Evolutionary conservation across 2,113 vertebrate genomes (phyloP).

Genomic region (Myotis brandtii): DNA sequence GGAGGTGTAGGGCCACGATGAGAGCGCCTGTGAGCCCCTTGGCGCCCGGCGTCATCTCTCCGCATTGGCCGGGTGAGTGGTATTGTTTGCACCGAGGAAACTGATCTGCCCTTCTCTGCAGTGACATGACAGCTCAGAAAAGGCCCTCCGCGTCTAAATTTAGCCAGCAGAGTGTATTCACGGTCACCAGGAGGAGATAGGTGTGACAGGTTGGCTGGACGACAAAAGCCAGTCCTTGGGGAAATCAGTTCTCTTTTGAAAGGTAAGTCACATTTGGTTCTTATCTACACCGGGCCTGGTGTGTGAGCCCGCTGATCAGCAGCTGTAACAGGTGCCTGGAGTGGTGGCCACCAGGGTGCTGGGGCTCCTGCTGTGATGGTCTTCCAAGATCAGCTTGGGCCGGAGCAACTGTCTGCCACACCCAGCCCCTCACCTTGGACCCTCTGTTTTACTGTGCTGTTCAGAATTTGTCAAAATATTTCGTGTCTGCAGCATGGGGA

Average conservation of each 20-base stretch:
- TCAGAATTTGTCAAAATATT: background rate
- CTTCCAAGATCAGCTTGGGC: background rate
- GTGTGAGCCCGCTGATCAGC: rapidly evolving
- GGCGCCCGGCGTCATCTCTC: background rate
- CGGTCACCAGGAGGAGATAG: slow-evolving; percentile 46
- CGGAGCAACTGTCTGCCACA: too few relatives aligned
- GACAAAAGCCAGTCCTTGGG: slow-evolving; percentile 49
- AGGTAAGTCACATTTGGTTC: background rate
- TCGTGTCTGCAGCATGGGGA: background rate
- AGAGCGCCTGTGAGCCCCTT: background rate
- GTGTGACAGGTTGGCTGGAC: slow-evolving; percentile 67
- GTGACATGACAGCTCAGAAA: slow-evolving; percentile 28
- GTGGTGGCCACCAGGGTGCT: rapidly evolving
- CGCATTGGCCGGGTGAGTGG: rapidly evolving
- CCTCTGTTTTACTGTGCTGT: background rate
- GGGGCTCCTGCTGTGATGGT: background rate
- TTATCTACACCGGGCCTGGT: background rate
- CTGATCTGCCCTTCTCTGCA: background rate
- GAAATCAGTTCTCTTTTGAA: slow-evolving; percentile 36
- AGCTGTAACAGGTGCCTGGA: rapidly evolving
- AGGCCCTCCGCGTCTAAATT: slow-evolving; percentile 41
- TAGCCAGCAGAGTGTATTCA: background rate
- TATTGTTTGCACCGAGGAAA: slow-evolving; percentile 32
- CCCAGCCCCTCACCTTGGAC: background rate
- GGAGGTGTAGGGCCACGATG: background rate